Conservation (phyloP, 2,113 vertebrate species). For the Eolophus roseicapilla region DNA sequence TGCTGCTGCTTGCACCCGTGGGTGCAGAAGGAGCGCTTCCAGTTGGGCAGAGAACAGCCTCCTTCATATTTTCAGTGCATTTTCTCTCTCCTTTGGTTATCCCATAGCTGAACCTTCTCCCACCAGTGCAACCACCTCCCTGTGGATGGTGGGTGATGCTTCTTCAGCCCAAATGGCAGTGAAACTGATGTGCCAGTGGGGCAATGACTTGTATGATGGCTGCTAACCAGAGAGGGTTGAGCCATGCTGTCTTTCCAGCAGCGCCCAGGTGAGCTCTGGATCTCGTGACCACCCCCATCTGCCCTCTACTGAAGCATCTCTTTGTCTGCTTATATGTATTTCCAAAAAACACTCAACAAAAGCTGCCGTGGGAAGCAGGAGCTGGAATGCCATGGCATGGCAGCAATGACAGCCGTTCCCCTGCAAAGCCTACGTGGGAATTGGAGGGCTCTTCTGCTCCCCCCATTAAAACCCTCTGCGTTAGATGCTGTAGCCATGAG, state of each 20-base stretch:
- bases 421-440: fast-evolving
- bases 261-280: neutral
- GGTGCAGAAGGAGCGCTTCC: neutral
- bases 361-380: neutral
- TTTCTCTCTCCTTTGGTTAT: neutral
- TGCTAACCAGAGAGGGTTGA: neutral
- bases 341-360: neutral
- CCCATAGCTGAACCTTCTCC: neutral
- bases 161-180: neutral
- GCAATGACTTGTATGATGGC: neutral
- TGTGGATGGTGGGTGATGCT: fast-evolving
- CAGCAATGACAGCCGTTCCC: neutral
- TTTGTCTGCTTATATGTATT: neutral
- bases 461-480: neutral
- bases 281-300: neutral
- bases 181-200: neutral
- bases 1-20: fast-evolving
- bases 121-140: neutral
- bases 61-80: neutral
- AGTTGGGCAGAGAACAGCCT: neutral
- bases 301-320: neutral
- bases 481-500: neutral
- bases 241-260: neutral
- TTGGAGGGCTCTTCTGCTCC: neutral
- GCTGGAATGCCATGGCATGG: neutral